phyloP scores from a whole-genome alignment of 1,140 invertebrate species.

The Drepana arcuata region DNA sequence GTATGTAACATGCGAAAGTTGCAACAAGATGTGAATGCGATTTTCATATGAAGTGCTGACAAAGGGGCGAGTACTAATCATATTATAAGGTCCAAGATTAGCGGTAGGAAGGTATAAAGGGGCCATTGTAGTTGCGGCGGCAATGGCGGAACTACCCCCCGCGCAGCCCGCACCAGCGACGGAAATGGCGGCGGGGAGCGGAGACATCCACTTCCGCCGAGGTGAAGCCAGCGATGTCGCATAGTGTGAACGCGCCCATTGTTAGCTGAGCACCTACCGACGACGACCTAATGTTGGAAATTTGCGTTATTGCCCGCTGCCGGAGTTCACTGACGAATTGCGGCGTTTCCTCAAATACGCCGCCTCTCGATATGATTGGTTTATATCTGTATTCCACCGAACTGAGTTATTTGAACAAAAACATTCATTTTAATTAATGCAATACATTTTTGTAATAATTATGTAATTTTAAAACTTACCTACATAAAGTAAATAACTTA shows the following conservation, averaged over 20 bases:
- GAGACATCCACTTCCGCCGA: slow-evolving; percentile 56
- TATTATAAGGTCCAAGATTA: slow-evolving; percentile 57
- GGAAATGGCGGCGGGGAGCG: slow-evolving; percentile 61
- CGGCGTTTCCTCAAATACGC: too few relatives aligned
- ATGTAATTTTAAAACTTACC: too few relatives aligned
- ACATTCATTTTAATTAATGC: too few relatives aligned
- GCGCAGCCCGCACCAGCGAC: slow-evolving; percentile 16
- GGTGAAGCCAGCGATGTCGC: slow-evolving; percentile 37
- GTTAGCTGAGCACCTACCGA: slow-evolving; percentile 31
- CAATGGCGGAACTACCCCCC: slow-evolving; percentile 30
- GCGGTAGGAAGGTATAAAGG: slow-evolving; percentile 57
- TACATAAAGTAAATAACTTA: too few relatives aligned
- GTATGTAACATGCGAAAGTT: too few relatives aligned
- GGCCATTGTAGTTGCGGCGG: slow-evolving; percentile 49
- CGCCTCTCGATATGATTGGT: too few relatives aligned
- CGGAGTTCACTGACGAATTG: too few relatives aligned
- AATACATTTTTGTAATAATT: too few relatives aligned
- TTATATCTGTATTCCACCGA: too few relatives aligned
- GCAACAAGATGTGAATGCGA: too few relatives aligned
- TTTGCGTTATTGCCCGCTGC: slow-evolving; percentile 23
- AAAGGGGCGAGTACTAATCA: slow-evolving; percentile 29
- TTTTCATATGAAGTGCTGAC: too few relatives aligned
- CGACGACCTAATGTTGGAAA: slow-evolving; percentile 43
- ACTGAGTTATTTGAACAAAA: too few relatives aligned
- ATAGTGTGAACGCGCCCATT: slow-evolving; percentile 33